Conservation (phyloP, 2,888 invertebrate genomes). For the Hirtodrosophila trivittata region DNA sequence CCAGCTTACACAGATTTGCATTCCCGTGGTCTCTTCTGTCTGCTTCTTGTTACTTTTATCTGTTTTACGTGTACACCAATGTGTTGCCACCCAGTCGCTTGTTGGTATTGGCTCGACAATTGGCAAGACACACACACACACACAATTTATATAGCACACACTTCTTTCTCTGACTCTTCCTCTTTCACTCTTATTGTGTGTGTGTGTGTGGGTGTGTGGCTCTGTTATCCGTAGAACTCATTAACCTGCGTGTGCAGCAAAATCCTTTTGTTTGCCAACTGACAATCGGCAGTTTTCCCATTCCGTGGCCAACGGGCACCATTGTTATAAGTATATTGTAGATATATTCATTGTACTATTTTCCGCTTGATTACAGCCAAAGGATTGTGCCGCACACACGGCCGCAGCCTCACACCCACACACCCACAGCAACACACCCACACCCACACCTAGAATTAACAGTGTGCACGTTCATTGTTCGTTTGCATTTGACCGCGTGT, state of each 20-base stretch:
- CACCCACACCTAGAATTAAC: not conserved
- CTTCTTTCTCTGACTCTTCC: not conserved
- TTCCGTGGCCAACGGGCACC: slow-evolving; percentile 43
- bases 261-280: slow-evolving; percentile 68
- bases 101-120: slow-evolving; percentile 34
- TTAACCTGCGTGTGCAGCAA: slow-evolving; percentile 64
- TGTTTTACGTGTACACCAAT: slow-evolving; percentile 68
- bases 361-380: slow-evolving; percentile 79
- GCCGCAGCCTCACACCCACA: slow-evolving; percentile 1
- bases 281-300: slow-evolving; percentile 60
- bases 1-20: slow-evolving; percentile 17
- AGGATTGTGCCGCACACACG: slow-evolving; percentile 48
- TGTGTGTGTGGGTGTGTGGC: not conserved
- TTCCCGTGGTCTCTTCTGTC: slow-evolving; percentile 29
- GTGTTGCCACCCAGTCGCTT: slow-evolving; percentile 27
- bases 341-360: slow-evolving; percentile 81
- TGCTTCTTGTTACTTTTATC: slow-evolving; percentile 75
- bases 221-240: slow-evolving; percentile 56
- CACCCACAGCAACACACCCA: not conserved
- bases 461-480: slow-evolving; percentile 46
- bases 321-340: slow-evolving; percentile 78
- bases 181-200: not conserved
- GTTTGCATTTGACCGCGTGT: slow-evolving; percentile 69
- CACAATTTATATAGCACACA: slow-evolving; percentile 10
- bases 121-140: slow-evolving; percentile 41